Percentiles rank a stretch among this genome's conserved stretches.
phyloP scores from a whole-genome alignment of 2,797 vertebrate genomes.

The Poecilia wingei region DNA sequence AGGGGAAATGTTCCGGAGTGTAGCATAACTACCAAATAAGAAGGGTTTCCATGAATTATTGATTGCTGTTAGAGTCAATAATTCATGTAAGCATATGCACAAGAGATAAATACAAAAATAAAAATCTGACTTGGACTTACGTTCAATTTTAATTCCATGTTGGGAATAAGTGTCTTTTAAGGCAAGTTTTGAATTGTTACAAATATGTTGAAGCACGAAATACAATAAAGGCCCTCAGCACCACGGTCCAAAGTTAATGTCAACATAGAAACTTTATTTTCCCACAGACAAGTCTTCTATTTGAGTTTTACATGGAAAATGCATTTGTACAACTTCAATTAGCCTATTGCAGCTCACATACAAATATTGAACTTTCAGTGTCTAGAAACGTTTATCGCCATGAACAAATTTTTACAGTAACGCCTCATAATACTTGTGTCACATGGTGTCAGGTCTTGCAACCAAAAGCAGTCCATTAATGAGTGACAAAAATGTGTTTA shows the following conservation, averaged over 20 bases:
- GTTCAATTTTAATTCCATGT: neutral
- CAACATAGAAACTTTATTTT: conserved; percentile 66
- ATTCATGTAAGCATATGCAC: neutral
- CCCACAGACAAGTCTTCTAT: conserved; percentile 54
- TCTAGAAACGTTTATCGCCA: conserved; percentile 59
- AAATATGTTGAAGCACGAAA: conserved; percentile 16
- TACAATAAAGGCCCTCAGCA: conserved; percentile 22
- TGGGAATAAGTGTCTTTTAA: neutral
- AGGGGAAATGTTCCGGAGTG: neutral
- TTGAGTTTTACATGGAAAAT: conserved; percentile 62
- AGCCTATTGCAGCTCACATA: conserved; percentile 51
- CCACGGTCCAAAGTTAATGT: conserved; percentile 37
- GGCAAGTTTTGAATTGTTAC: neutral
- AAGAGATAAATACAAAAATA: neutral
- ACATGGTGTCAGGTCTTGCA: conserved; percentile 62
- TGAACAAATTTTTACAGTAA: conserved; percentile 50
- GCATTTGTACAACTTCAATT: conserved; percentile 39
- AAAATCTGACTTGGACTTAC: neutral
- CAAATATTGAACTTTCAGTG: conserved; percentile 63
- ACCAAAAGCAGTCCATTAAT: conserved; percentile 40
- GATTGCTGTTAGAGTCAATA: neutral
- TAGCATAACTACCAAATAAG: neutral
- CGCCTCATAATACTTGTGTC: conserved; percentile 61
- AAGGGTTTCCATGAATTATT: neutral
- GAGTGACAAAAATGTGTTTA: conserved; percentile 53